Conservation (phyloP, 2,113 vertebrate genomes). For the Heteronetta atricapilla region DNA sequence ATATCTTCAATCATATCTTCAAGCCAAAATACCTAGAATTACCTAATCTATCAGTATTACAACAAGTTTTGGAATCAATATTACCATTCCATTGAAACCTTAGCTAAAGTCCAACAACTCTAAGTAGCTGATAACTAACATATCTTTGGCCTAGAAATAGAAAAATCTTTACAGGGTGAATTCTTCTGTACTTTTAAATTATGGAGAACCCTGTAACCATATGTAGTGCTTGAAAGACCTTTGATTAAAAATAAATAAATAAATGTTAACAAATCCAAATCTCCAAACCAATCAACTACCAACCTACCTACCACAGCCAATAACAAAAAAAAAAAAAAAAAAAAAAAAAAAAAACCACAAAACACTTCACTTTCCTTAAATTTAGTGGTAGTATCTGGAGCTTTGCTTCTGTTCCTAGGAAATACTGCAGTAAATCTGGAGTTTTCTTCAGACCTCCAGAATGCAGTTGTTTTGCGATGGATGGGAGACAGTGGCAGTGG, state of each 20-base stretch:
- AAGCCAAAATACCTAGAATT: background rate
- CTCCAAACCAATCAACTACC: background rate
- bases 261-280: background rate
- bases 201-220: background rate
- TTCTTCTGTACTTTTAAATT: background rate
- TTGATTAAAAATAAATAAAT: background rate
- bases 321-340: background rate
- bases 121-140: background rate
- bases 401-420: accelerated
- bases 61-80: background rate
- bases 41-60: background rate
- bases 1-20: background rate
- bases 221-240: background rate
- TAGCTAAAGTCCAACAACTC: background rate
- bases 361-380: background rate
- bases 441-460: background rate
- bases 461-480: background rate
- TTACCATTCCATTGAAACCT: background rate
- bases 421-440: background rate
- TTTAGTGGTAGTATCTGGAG: background rate
- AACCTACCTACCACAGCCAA: too few species aligned
- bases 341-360: background rate
- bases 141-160: accelerated
- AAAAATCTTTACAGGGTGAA: background rate
- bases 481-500: too few species aligned